A percentile compares a stretch with the other conserved stretches of the same genome.
phyloP scores from a whole-genome alignment of 2,888 invertebrate genomes.

The Caenorhabditis sinica region DNA sequence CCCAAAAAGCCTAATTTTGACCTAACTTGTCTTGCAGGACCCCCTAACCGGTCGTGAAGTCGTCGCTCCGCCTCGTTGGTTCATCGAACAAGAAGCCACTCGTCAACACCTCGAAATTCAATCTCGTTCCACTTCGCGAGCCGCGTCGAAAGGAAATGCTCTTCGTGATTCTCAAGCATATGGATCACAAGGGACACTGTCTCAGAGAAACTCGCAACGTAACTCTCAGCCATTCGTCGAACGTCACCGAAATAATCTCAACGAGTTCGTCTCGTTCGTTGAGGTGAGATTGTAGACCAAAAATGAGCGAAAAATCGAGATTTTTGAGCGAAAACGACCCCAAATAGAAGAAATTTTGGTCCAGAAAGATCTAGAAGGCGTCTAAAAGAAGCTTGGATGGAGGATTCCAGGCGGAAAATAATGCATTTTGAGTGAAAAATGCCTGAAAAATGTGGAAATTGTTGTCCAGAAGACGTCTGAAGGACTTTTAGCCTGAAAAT shows the following conservation, averaged over 20 bases:
- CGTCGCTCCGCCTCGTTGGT: conserved; percentile 67
- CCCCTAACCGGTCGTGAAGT: conserved; percentile 61
- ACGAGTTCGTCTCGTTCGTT: conserved; percentile 55
- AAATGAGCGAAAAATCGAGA: too few relatives aligned
- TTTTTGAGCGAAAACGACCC: too few relatives aligned
- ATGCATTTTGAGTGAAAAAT: too few relatives aligned
- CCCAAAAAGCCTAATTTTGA: too few relatives aligned
- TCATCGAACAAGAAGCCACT: conserved; percentile 59
- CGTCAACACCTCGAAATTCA: conserved; percentile 49
- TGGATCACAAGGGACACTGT: conserved; percentile 26
- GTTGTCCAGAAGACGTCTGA: too few relatives aligned
- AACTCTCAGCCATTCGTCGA: conserved; percentile 49
- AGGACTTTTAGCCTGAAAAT: too few relatives aligned
- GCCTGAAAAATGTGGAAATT: too few relatives aligned
- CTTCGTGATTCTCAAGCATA: conserved; percentile 48
- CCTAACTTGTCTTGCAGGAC: conserved; percentile 21
- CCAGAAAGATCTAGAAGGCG: too few relatives aligned
- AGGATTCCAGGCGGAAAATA: too few relatives aligned
- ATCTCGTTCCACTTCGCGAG: conserved; percentile 38
- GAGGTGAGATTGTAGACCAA: conserved; percentile 1
- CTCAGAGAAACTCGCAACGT: conserved; percentile 11
- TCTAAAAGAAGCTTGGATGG: too few relatives aligned
- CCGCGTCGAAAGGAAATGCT: background rate
- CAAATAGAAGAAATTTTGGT: too few relatives aligned
- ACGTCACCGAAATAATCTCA: conserved; percentile 42